A percentile compares a stretch with the other conserved stretches of the same genome.
These are phyloP conservation scores for Hydraecia micacea DNA, from an alignment of 2,888 invertebrate genomes.

Conservation along the genomic window DNA sequence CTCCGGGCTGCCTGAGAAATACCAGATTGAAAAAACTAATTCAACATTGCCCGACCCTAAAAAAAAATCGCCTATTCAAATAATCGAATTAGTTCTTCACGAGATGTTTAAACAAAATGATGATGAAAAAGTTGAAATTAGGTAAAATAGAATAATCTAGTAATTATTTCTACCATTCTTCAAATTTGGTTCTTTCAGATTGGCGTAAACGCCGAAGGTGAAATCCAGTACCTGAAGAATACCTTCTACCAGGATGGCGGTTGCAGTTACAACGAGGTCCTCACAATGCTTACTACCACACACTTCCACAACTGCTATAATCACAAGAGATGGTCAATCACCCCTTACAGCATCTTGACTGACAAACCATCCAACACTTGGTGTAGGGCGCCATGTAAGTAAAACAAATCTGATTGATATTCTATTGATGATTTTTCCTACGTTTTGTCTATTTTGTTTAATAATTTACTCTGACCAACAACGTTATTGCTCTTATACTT, in stretches of 20 bases:
- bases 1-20: not conserved
- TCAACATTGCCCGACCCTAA: not conserved
- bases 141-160: not conserved
- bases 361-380: slow-evolving; percentile 92
- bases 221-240: slow-evolving; percentile 91
- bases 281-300: slow-evolving; percentile 31
- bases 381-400: slow-evolving; percentile 90
- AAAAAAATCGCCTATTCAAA: not conserved
- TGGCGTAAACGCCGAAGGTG: slow-evolving; percentile 90
- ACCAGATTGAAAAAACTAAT: not conserved
- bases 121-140: not conserved
- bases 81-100: no score
- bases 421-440: not conserved
- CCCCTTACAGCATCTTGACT: slow-evolving; percentile 87
- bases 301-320: slow-evolving; percentile 85
- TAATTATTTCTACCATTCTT: not conserved
- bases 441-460: not conserved
- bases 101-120: not conserved
- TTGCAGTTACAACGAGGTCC: slow-evolving; percentile 83
- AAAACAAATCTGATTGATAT: not conserved
- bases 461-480: not conserved
- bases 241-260: slow-evolving; percentile 88
- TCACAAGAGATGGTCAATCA: slow-evolving; percentile 89
- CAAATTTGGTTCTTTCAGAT: slow-evolving; percentile 35
- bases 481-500: not conserved